Base-by-base conservation (phyloP, 2,797 vertebrate genomes). In the Sus cebifrons region DNA sequence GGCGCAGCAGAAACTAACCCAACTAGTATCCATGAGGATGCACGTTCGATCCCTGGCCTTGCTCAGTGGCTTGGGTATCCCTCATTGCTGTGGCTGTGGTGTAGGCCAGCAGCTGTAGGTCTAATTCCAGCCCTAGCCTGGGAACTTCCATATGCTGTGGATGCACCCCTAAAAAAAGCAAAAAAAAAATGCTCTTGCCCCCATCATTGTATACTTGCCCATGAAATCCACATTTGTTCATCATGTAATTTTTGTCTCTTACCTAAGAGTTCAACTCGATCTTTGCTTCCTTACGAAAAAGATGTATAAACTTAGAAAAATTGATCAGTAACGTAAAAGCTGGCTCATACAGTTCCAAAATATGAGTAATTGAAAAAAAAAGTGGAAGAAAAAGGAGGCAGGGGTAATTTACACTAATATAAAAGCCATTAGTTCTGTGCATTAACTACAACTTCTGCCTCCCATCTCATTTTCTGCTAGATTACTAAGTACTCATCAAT, bases 371-470 rank as follows among this genome's bases (percentile, higher is more conserved):
- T 95, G 52, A 64, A 44, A 60, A 60, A 60, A 40, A 65, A 74
- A 27, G 32, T 49, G 32, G 52, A 73, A 60, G 17, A 29, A 32
- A 70, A 81, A 56, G 18, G 71, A 84, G 49, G 20, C 56, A 73
- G 6, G 62, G 89, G 11, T 88, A 49, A 77, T 91, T 97, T 86
- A 96, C 7, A 86, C 62, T 62, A 60, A 9, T 52, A 29, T 54
- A 75, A 82, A 56, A 87, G 71, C 58, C 17, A 3, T 91, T 92
- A 82, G n/a, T 54, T 90, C 62, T 86, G 36, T 92, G 49, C 27
- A 10, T 85, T 92, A 73, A 67, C 40, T 84, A 62, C 67, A 86
- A 71, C 36, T 54, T 87, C 82, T 71, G 91, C 89, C 67, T 94
- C 88, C 88, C 68, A 40, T 27, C 79, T 89, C 71, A 52, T 20